A percentile compares a stretch with the other conserved stretches of the same genome.
phyloP scores from a whole-genome alignment of 2,113 vertebrate genomes.

The Phaethornis superciliosus region DNA sequence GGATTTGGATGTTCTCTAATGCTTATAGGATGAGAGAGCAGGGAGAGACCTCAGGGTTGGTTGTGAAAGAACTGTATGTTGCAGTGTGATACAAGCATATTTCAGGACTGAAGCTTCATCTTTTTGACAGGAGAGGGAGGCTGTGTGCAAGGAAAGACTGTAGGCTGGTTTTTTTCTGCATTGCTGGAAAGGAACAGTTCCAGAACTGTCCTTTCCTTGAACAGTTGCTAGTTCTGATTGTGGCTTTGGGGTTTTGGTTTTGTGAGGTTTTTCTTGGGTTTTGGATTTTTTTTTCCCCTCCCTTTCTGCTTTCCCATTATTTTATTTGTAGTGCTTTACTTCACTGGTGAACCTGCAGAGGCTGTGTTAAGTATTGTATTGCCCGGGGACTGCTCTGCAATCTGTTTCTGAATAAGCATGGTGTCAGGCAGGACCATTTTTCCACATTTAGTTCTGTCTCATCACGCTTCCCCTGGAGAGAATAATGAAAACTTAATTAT shows the following conservation, averaged over 20 bases:
- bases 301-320: background rate
- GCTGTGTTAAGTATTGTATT: background rate
- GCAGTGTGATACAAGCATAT: background rate
- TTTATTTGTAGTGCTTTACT: background rate
- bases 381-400: background rate
- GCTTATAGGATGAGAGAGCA: background rate
- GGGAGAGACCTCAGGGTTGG: background rate
- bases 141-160: background rate
- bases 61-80: background rate
- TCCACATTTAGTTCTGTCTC: background rate
- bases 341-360: background rate
- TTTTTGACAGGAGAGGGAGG: conserved; percentile 32
- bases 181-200: background rate
- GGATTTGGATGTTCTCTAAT: background rate
- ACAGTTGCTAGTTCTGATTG: background rate
- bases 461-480: background rate
- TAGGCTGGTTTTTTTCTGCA: background rate
- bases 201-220: background rate
- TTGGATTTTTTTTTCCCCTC: fast-evolving
- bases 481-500: conserved; percentile 34
- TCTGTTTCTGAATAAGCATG: background rate
- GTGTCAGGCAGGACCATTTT: background rate
- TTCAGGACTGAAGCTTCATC: background rate
- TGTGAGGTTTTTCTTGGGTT: background rate
- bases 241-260: too few relatives aligned